Base-by-base conservation (phyloP, 1,140 invertebrate genomes). In the Rhopalosiphum padi region DNA sequence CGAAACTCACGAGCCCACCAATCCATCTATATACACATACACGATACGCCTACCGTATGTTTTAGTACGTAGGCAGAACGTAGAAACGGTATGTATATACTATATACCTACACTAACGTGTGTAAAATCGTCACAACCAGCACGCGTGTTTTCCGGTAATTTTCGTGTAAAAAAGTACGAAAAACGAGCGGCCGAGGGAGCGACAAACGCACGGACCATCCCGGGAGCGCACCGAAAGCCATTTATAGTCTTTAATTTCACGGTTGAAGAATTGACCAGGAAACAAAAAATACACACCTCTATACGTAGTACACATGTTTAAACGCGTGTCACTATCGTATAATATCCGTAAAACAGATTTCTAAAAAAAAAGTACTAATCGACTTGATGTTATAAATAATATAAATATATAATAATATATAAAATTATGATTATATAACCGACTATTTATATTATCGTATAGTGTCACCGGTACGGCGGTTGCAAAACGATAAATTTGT, bases 191-290 rank as follows among this genome's bases (percentile, higher is more conserved):
- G 25, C 25, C 89, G 25, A 68, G 37, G 89, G 41, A 90, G 55
- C 55, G 89, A 90, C 89, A 43, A 30, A 82, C 23, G 48, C 8
- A 92, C 15, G 51, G 35, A 82, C 60, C 30, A 82, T 91, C 35
- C 43, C 68, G 25, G 46, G 68, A 91, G 11, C 41, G 60, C 68
- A 92, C 68, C 35, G 43, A 92, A 92, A 83, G 21, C 90, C 60
- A 93, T 83, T 93, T 93, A 85, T 93, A 85, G 91, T 93, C 82
- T 86, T 93, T 93, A 93, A 93, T 93, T 93, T 93, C 91, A 93
- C 91, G 91, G 91, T 93, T 93, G 91, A 93, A 93, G 82, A 93
- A 93, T 86, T 93, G 91, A 93, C 82, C 91, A 93, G 91, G 91
- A 93, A 93, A 93, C 91, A 93, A 93, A 48, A 83, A 83, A 86